Evolutionary conservation across 2,888 invertebrate species (phyloP).

Genomic region (Ennomos fuscantarius): DNA sequence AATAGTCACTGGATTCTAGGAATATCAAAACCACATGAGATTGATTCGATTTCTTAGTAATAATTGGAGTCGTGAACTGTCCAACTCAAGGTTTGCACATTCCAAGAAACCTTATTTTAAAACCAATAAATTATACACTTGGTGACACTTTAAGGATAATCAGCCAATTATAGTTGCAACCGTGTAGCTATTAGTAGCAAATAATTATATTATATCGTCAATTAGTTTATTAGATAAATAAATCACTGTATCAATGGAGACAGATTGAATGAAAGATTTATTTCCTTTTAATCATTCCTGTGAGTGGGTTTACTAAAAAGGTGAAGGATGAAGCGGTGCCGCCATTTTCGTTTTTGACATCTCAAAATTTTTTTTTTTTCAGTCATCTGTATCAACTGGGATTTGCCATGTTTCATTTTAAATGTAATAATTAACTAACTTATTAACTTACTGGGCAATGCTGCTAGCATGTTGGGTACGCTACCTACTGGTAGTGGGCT

Average conservation of each 20-base stretch:
- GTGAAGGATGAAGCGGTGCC: too few species aligned
- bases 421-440: too few species aligned
- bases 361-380: too few species aligned
- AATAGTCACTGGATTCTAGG: too few species aligned
- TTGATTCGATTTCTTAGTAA: not conserved
- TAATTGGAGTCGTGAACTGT: constrained; percentile 9
- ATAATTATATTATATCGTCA: constrained; percentile 29
- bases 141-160: constrained; percentile 31
- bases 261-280: constrained; percentile 15
- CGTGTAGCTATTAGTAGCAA: constrained; percentile 36
- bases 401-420: too few species aligned
- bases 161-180: constrained; percentile 29
- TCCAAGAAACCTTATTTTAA: constrained; percentile 19
- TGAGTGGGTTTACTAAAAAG: too few species aligned
- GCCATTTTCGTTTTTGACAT: too few species aligned
- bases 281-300: not conserved
- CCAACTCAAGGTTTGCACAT: constrained; percentile 10
- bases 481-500: too few species aligned
- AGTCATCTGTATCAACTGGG: too few species aligned
- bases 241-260: constrained; percentile 24
- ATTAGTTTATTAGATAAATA: constrained; percentile 28
- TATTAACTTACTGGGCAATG: too few species aligned
- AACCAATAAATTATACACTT: constrained; percentile 30
- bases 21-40: too few species aligned
- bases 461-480: too few species aligned